Conservation (phyloP, 1,140 invertebrate species). For the Adelges cooleyi region DNA sequence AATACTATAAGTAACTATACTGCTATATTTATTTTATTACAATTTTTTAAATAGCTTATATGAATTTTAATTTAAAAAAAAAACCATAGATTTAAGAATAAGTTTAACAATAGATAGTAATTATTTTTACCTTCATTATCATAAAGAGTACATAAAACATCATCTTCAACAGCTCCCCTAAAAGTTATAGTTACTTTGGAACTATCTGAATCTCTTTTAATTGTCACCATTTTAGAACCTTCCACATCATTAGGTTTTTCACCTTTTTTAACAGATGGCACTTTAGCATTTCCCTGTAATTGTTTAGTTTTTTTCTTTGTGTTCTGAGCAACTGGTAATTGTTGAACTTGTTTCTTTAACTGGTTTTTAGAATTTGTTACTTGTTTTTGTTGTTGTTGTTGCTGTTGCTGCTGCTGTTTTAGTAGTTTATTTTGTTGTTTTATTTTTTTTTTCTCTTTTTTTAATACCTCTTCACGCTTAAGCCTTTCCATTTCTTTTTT, state of each 20-base stretch:
- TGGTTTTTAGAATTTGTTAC: slow-evolving; percentile 4
- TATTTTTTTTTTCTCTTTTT: slow-evolving; percentile 30
- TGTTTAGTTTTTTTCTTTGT: slow-evolving; percentile 25
- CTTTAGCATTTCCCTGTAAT: slow-evolving; percentile 1
- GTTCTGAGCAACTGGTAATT: slow-evolving; percentile 8
- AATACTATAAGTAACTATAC: too few species aligned
- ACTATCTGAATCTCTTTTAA: slow-evolving; percentile 53
- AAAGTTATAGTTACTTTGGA: slow-evolving; percentile 61
- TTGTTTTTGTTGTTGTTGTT: slow-evolving; percentile 6
- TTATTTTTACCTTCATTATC: slow-evolving; percentile 45
- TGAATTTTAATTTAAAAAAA: too few species aligned
- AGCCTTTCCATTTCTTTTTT: slow-evolving; percentile 37
- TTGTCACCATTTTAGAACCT: slow-evolving; percentile 57
- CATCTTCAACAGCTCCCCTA: slow-evolving; percentile 60
- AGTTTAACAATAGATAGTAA: too few species aligned
- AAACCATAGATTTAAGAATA: too few species aligned
- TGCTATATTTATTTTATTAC: too few species aligned
- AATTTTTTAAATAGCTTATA: too few species aligned
- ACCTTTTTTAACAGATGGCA: not conserved
- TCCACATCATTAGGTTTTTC: slow-evolving; percentile 34
- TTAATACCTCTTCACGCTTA: slow-evolving; percentile 32
- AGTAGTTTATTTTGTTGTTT: slow-evolving; percentile 30
- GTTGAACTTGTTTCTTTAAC: slow-evolving; percentile 7
- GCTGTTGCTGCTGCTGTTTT: slow-evolving; percentile 21
- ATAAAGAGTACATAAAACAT: slow-evolving; percentile 57